These are phyloP conservation scores for Zaprionus ornatus DNA, from an alignment of 1,140 invertebrate genomes.

Conservation along the genomic window DNA sequence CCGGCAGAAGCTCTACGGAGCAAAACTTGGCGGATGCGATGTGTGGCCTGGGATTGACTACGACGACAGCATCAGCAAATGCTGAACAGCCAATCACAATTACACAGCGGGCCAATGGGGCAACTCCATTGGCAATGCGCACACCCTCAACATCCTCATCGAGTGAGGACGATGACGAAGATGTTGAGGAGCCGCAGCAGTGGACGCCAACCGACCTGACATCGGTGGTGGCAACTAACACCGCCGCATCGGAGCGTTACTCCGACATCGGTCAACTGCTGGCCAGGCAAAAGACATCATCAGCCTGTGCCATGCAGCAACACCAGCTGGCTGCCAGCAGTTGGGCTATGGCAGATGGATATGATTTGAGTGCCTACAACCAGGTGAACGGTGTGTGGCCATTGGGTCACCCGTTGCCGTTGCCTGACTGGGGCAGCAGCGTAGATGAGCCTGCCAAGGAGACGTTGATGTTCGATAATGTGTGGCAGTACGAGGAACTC, in stretches of 20 bases:
- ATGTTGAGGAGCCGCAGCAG: conserved; percentile 51
- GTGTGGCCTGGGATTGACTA: conserved; percentile 80
- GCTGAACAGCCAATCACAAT: conserved; percentile 48
- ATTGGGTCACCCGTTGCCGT: conserved; percentile 87
- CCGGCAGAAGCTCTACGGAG: conserved; percentile 29
- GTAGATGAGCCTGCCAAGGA: conserved; percentile 69
- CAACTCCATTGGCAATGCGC: conserved; percentile 32
- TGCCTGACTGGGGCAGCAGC: conserved; percentile 87
- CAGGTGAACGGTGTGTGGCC: conserved; percentile 86
- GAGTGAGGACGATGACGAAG: conserved; percentile 68
- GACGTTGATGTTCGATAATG: conserved; percentile 84
- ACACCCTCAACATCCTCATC: conserved; percentile 62
- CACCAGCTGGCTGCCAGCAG: conserved; percentile 31
- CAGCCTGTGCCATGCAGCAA: conserved; percentile 18
- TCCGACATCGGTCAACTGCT: conserved; percentile 71
- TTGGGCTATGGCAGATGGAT: conserved; percentile 75
- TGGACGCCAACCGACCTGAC: conserved; percentile 69
- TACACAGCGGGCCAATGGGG: conserved; percentile 14
- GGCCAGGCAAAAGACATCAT: conserved; percentile 55
- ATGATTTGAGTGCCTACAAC: conserved; percentile 83
- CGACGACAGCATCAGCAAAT: conserved; percentile 35
- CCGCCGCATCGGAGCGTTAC: conserved; percentile 72
- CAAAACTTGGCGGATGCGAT: conserved; percentile 68
- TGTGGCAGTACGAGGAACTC: conserved; percentile 91
- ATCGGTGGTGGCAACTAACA: conserved; percentile 50